Conservation (phyloP, 1,140 invertebrate species). For the Cyclina sinensis region DNA sequence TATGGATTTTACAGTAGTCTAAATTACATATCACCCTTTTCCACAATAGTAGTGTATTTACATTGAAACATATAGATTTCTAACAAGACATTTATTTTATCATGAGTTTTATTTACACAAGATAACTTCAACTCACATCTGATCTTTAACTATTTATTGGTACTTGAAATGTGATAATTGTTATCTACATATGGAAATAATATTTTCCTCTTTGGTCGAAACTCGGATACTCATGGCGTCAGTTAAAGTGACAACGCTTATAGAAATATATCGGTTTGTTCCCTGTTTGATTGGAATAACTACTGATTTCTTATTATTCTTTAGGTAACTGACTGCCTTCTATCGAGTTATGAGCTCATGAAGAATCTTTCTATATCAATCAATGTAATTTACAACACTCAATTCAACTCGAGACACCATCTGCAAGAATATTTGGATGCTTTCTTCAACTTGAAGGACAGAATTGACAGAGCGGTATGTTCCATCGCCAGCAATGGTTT, state of each 20-base stretch:
- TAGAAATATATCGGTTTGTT: neutral
- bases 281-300: neutral
- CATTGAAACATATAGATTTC: too few species aligned
- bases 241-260: neutral
- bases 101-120: too few species aligned
- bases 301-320: neutral
- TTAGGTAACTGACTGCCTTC: constrained; percentile 2
- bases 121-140: too few species aligned
- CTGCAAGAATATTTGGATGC: neutral
- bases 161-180: too few species aligned
- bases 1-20: too few species aligned
- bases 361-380: neutral
- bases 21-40: too few species aligned
- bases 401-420: neutral
- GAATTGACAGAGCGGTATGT: neutral
- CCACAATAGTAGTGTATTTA: too few species aligned
- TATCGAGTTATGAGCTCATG: neutral
- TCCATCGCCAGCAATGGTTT: neutral
- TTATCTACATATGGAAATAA: too few species aligned
- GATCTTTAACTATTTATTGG: too few species aligned
- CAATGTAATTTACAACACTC: neutral
- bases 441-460: neutral
- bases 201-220: too few species aligned
- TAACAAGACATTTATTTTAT: too few species aligned
- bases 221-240: too few species aligned